These are phyloP conservation scores for Sakesphorus luctuosus DNA, from an alignment of 2,113 vertebrate genomes.

Conservation along the genomic window DNA sequence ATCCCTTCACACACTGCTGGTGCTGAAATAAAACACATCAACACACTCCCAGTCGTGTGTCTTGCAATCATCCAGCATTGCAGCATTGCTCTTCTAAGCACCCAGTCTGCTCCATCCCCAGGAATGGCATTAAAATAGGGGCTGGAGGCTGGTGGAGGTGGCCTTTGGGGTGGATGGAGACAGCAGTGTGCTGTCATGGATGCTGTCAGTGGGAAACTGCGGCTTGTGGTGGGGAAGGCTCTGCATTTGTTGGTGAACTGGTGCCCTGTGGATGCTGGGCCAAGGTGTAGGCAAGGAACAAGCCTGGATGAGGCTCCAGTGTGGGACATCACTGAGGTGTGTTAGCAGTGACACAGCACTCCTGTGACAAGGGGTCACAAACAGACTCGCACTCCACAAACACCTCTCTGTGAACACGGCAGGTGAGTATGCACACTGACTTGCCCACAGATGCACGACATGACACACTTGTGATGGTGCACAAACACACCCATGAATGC, in stretches of 20 bases:
- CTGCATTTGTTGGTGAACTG: neutral
- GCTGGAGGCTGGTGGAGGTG: rapidly evolving
- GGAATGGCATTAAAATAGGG: neutral
- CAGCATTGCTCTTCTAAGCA: neutral
- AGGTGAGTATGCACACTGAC: rapidly evolving
- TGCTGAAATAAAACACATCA: neutral
- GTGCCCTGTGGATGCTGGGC: rapidly evolving
- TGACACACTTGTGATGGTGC: neutral
- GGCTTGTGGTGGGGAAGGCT: rapidly evolving
- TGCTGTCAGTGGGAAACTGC: neutral
- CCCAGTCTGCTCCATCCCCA: neutral
- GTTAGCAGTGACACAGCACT: rapidly evolving
- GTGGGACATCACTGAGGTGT: neutral
- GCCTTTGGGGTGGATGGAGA: too few relatives aligned
- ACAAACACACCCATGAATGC: neutral
- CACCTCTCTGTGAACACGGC: rapidly evolving
- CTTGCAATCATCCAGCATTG: rapidly evolving
- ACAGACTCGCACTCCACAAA: neutral
- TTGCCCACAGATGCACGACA: neutral
- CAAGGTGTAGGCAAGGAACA: neutral
- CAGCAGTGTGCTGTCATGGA: rapidly evolving
- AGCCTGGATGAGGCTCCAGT: neutral
- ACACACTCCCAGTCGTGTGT: rapidly evolving
- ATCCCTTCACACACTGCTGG: rapidly evolving
- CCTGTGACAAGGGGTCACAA: neutral